phyloP scores from a whole-genome alignment of 2,113 vertebrate species.

The Odobenus rosmarus region DNA sequence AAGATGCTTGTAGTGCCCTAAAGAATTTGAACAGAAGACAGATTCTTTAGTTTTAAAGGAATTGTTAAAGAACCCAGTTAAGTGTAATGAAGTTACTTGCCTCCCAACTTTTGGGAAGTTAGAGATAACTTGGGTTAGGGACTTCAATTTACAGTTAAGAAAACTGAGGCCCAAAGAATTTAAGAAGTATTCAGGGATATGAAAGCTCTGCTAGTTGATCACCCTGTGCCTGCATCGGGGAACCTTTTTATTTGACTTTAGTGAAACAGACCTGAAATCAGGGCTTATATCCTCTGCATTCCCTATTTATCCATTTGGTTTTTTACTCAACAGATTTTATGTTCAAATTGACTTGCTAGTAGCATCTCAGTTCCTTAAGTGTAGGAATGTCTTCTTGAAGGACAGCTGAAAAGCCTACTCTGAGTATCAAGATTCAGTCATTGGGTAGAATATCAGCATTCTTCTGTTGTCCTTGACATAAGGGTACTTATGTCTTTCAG shows the following conservation, averaged over 20 bases:
- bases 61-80: background rate
- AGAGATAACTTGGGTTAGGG: background rate
- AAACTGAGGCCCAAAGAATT: background rate
- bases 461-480: constrained; percentile 32
- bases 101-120: background rate
- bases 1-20: background rate
- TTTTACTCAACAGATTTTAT: background rate
- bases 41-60: background rate
- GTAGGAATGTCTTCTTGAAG: constrained; percentile 31
- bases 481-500: background rate
- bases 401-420: constrained; percentile 5
- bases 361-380: constrained; percentile 5
- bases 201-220: background rate
- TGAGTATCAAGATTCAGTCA: background rate
- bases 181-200: background rate
- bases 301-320: background rate
- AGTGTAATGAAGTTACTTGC: background rate
- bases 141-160: background rate
- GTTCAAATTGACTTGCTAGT: constrained; percentile 28
- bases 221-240: background rate
- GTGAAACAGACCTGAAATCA: background rate
- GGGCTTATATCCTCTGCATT: background rate
- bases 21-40: background rate
- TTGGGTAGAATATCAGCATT: background rate
- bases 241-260: background rate